These are phyloP conservation scores for Choristoneura rosaceana DNA, from an alignment of 2,888 invertebrate genomes.

Conservation along the genomic window DNA sequence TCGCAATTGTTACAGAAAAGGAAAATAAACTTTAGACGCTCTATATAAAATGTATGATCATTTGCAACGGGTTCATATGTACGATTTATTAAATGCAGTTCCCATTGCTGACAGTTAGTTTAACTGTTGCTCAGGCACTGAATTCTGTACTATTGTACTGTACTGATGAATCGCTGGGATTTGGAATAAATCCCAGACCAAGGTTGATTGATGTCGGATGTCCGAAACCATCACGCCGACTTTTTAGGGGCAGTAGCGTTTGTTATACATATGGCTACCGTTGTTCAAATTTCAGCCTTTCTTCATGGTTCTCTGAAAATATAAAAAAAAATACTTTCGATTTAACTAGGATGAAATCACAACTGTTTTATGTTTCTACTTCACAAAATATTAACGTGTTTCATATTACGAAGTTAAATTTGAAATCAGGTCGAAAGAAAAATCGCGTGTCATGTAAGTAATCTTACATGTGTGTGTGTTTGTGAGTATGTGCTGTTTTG, in stretches of 20 bases:
- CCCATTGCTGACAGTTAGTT: slow-evolving; percentile 78
- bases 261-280: too few species aligned
- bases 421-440: not conserved
- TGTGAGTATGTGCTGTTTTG: too few species aligned
- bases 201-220: slow-evolving; percentile 2
- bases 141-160: slow-evolving; percentile 61
- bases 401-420: not conserved
- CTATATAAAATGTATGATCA: slow-evolving; percentile 55
- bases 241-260: too few species aligned
- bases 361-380: too few species aligned
- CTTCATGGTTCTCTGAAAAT: too few species aligned
- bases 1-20: not conserved
- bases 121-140: slow-evolving; percentile 70
- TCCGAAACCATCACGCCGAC: not conserved
- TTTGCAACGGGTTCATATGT: slow-evolving; percentile 44
- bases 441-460: not conserved
- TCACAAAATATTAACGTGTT: too few species aligned
- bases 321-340: too few species aligned
- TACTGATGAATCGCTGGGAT: slow-evolving; percentile 66
- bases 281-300: too few species aligned
- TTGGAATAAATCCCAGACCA: not conserved
- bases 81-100: slow-evolving; percentile 72
- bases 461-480: too few species aligned
- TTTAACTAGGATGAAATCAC: too few species aligned
- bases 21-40: not conserved